Base-by-base conservation (phyloP, 2,797 vertebrate genomes). In the Meriones psammophilus region DNA sequence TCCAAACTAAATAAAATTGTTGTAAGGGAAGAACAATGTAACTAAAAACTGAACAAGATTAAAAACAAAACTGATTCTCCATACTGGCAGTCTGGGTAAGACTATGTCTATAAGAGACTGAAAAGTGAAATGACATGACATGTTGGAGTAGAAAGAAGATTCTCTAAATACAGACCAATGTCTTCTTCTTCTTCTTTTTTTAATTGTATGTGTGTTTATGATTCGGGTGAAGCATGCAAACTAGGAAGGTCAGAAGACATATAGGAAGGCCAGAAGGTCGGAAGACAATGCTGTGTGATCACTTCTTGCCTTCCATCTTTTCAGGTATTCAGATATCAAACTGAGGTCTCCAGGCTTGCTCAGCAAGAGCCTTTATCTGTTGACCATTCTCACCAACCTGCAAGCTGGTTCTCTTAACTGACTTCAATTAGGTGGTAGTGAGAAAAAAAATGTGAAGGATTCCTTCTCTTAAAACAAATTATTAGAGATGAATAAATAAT, bases 81-180 rank as follows among this genome's bases (percentile, higher is more conserved):
- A 88, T 22, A 89, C 36, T 78, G 60, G 68, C 93, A 42, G 46
- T 89, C 86, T 79, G 60, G 17, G 58, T n/a, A 88, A 84, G 62
- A 66, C 81, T 84, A 84, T 66, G 28, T 46, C 81, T 60, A 62
- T 33, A 92, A 64, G 39, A 84, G 12, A 89, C 20, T 68, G 58
- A 36, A 95, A 94, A 96, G 83, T 85, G 92, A 97, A 96, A 93
- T 42, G 64, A 74, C 54, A 77, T 56, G 60, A 91, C 88, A 92
- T 66, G 81, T 77, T 93, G 90, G 24, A 87, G 3, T 50, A 42
- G 42, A 42, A 42, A 42, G 58, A 42, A 42, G 42, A 42, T 42
- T 42, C 42, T 42, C 42, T 42, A 42, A 42, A 42, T 42, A 42
- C 42, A 42, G 42, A 6, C 42, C 42, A 42, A 42, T 42, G 42